A percentile compares a stretch with the other conserved stretches of the same genome.
Conservation (phyloP, 2,797 vertebrate species). For the Crenuchus spilurus region DNA sequence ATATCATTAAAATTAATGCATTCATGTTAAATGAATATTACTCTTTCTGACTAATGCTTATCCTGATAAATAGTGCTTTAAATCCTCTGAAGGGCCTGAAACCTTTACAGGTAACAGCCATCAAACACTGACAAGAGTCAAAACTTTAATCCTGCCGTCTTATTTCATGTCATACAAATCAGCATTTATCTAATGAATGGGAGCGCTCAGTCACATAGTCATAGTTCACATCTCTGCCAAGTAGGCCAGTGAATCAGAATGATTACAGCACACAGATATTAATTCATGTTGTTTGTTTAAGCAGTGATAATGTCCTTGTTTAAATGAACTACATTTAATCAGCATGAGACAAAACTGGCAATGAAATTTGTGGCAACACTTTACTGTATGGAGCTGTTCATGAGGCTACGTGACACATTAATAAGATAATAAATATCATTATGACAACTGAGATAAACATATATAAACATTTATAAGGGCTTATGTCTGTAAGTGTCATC, state of each 20-base stretch:
- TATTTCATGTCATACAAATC: neutral
- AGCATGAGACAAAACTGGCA: neutral
- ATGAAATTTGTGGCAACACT: neutral
- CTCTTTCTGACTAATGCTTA: no score
- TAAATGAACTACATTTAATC: neutral
- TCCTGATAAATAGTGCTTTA: no score
- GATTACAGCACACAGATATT: neutral
- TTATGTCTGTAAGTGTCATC: no score
- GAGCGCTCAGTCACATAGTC: neutral
- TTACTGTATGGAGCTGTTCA: no score
- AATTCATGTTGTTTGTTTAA: constrained; percentile 10
- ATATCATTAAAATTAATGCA: no score
- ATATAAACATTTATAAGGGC: no score
- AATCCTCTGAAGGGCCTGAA: no score
- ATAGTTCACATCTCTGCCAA: neutral
- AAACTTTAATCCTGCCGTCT: neutral
- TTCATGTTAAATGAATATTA: no score
- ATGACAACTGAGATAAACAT: no score
- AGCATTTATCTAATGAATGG: neutral
- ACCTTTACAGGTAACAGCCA: neutral
- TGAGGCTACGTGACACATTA: no score
- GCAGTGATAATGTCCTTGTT: neutral
- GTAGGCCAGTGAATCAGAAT: neutral
- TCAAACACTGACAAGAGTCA: neutral
- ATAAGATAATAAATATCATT: no score